phyloP scores from a whole-genome alignment of 2,113 vertebrate species.

The Galemys pyrenaicus region DNA sequence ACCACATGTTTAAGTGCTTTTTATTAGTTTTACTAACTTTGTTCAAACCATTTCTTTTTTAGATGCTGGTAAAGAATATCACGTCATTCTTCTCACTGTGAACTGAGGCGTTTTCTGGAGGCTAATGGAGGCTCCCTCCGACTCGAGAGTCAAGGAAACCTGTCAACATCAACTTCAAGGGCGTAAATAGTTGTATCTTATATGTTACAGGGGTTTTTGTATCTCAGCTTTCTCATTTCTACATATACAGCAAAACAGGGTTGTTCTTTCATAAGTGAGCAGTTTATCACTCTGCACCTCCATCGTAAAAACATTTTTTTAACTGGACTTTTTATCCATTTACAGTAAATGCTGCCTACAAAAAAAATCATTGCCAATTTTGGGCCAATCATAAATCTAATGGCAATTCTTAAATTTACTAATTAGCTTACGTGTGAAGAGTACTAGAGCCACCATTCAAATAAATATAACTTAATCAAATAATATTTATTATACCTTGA shows the following conservation, averaged over 20 bases:
- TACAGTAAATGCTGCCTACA: neutral
- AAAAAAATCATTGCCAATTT: neutral
- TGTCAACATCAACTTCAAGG: neutral
- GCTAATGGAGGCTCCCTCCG: neutral
- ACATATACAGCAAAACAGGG: neutral
- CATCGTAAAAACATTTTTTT: neutral
- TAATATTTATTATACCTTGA: neutral
- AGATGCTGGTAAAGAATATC: constrained; percentile 8
- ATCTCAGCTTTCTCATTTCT: neutral
- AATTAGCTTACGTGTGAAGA: neutral
- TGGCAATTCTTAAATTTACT: neutral
- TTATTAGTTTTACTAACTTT: constrained; percentile 36
- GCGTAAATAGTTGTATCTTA: neutral
- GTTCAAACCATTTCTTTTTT: neutral
- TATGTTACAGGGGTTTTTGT: neutral
- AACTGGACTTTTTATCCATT: neutral
- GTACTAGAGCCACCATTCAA: neutral
- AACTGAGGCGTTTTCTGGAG: neutral
- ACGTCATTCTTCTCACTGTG: neutral
- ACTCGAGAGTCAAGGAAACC: neutral
- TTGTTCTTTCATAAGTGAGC: neutral
- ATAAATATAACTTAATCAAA: neutral
- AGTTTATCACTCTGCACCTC: neutral
- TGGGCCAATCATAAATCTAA: neutral
- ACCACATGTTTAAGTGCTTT: neutral